Conservation (phyloP, 64 coral and sea anemone genomes). For the Montipora capricornis region DNA sequence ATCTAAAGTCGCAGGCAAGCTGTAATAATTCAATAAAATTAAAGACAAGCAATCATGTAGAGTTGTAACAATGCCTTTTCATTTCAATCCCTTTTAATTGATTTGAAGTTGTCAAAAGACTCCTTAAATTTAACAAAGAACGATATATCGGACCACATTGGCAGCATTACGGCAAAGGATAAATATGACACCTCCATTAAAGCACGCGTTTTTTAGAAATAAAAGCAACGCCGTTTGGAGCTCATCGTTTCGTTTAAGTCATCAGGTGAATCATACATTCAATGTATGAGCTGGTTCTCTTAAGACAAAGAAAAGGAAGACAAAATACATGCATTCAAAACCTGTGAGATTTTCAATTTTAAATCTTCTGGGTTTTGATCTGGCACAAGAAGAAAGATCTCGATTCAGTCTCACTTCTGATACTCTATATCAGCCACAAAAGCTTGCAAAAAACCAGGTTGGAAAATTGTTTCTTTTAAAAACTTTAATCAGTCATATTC, state of each 20-base stretch:
- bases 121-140: slow-evolving; percentile 5
- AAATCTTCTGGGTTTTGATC: slow-evolving; percentile 37
- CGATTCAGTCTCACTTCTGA: neutral
- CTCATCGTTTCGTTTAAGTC: neutral
- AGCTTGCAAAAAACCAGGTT: slow-evolving; percentile 22
- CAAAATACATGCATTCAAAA: slow-evolving; percentile 14
- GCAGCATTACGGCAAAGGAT: slow-evolving; percentile 29
- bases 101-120: slow-evolving; percentile 11
- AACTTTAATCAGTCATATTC: neutral
- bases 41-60: neutral
- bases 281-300: too few relatives aligned
- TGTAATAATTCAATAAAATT: neutral
- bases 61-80: slow-evolving; percentile 26
- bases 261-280: too few relatives aligned
- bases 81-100: slow-evolving; percentile 52
- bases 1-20: neutral
- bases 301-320: neutral
- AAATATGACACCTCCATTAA: neutral
- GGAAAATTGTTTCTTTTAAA: neutral
- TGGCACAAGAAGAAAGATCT: neutral
- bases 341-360: slow-evolving; percentile 39
- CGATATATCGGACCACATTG: neutral
- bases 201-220: neutral
- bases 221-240: neutral
- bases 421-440: neutral